Evolutionary conservation across 2,888 invertebrate species (phyloP).

Genomic region (Formica aserva): DNA sequence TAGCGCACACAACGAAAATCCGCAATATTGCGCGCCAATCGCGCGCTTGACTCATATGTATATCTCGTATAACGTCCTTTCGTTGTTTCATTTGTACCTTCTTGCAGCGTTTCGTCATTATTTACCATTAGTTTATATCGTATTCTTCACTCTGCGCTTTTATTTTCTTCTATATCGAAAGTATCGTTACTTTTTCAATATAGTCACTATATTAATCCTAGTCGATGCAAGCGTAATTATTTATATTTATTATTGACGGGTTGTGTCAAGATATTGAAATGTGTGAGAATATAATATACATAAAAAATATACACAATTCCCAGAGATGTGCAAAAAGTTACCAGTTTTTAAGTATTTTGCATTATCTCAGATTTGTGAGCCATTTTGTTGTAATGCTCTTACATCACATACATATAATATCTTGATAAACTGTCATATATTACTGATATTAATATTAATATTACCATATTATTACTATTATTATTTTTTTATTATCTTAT

Average conservation of each 20-base stretch:
- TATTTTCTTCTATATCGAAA: neutral
- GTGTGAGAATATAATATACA: neutral
- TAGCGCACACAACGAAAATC: constrained; percentile 53
- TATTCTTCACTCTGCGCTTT: neutral
- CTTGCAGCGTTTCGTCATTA: neutral
- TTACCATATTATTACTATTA: constrained; percentile 65
- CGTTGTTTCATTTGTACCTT: neutral
- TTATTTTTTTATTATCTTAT: constrained; percentile 43
- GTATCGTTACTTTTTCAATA: neutral
- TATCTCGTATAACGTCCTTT: constrained; percentile 12
- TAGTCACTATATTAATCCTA: neutral
- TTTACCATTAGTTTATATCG: constrained; percentile 1
- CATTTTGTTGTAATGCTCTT: neutral
- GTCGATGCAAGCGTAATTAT: constrained; percentile 15
- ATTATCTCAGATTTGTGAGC: neutral
- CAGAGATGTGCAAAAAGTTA: neutral
- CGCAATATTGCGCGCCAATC: constrained; percentile 13
- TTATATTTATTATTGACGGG: constrained; percentile 25
- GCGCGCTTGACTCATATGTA: neutral
- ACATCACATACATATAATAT: neutral
- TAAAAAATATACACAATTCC: neutral
- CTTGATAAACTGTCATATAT: constrained; percentile 54
- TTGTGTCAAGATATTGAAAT: constrained; percentile 25
- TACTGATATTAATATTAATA: constrained; percentile 62
- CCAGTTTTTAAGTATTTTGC: neutral